Evolutionary conservation across 2,888 invertebrate genomes (phyloP).

Genomic region (Ichneumoninae sp.): DNA sequence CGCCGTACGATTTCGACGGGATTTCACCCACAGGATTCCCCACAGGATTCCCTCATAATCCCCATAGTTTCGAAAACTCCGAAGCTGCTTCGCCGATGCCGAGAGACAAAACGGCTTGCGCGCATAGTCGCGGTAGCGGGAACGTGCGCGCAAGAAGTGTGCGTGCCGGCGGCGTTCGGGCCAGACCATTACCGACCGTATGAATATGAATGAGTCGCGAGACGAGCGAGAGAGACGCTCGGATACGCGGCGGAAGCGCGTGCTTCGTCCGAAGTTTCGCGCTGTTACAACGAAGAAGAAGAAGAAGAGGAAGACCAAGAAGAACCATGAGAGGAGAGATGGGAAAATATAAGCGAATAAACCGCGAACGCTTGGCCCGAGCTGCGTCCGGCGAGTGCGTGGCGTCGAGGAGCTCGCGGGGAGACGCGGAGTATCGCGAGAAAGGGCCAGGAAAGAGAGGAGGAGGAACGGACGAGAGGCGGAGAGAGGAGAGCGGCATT

Average conservation of each 20-base stretch:
- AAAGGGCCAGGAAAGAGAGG: conserved; percentile 40
- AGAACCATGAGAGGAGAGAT: conserved; percentile 32
- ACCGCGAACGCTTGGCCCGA: conserved; percentile 28
- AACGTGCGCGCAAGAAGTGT: conserved; percentile 80
- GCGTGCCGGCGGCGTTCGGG: conserved; percentile 73
- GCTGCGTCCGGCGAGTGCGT: conserved; percentile 37
- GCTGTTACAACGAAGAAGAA: conserved; percentile 45
- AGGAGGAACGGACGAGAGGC: conserved; percentile 44
- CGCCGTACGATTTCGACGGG: conserved; percentile 20
- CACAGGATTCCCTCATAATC: conserved; percentile 14
- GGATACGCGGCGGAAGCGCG: conserved; percentile 45
- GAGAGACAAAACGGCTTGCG: conserved; percentile 35
- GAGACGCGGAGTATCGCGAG: conserved; percentile 8
- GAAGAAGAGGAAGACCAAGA: conserved; percentile 28
- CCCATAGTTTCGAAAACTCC: conserved; percentile 19
- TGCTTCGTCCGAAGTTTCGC: conserved; percentile 57
- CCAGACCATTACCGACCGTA: conserved; percentile 82
- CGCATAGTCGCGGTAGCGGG: conserved; percentile 68
- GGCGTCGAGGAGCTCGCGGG: conserved; percentile 22
- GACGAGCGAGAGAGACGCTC: conserved; percentile 62
- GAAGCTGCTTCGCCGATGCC: not conserved
- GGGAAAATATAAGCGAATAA: conserved; percentile 43
- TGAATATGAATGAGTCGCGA: conserved; percentile 83
- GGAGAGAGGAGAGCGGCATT: conserved; percentile 79
- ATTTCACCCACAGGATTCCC: conserved; percentile 14